phyloP scores from a whole-genome alignment of 2,888 invertebrate genomes.

The Drosophila quinaria region DNA sequence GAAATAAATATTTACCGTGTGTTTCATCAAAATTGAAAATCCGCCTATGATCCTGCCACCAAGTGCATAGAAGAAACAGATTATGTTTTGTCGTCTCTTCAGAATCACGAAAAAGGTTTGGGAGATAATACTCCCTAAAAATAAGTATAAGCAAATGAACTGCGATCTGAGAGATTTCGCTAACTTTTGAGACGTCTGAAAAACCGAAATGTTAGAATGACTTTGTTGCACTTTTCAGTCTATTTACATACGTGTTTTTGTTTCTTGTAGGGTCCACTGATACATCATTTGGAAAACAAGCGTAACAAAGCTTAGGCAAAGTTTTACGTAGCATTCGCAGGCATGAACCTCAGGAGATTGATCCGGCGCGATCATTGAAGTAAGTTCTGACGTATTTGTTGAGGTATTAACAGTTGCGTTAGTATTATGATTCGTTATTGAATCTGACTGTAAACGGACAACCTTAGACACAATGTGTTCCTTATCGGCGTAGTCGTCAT shows the following conservation, averaged over 20 bases:
- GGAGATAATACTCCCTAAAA: slow-evolving; percentile 82
- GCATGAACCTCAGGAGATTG: slow-evolving; percentile 7
- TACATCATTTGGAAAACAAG: slow-evolving; percentile 81
- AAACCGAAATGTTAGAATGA: background rate
- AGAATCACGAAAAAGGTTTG: slow-evolving; percentile 81
- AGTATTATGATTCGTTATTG: slow-evolving; percentile 3
- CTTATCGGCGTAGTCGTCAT: slow-evolving; percentile 69
- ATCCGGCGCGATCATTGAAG: background rate
- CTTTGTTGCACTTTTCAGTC: background rate
- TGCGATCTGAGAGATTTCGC: slow-evolving; percentile 77
- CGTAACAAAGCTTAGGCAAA: slow-evolving; percentile 82
- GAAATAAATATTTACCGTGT: slow-evolving; percentile 65
- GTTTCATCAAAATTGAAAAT: slow-evolving; percentile 71
- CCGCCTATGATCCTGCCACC: slow-evolving; percentile 75
- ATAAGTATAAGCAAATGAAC: slow-evolving; percentile 80
- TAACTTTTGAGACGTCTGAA: slow-evolving; percentile 72
- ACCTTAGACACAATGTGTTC: slow-evolving; percentile 21
- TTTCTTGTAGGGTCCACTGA: slow-evolving; percentile 75
- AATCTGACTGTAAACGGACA: slow-evolving; percentile 3
- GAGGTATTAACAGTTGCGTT: background rate
- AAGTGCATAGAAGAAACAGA: slow-evolving; percentile 79
- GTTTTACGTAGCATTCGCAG: slow-evolving; percentile 83
- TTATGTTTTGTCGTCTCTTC: slow-evolving; percentile 83
- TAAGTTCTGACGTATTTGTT: slow-evolving; percentile 12
- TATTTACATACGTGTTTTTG: slow-evolving; percentile 49